Percentiles rank a stretch among this genome's conserved stretches.
phyloP scores from a whole-genome alignment of 2,888 invertebrate species.

The Pocota personata region DNA sequence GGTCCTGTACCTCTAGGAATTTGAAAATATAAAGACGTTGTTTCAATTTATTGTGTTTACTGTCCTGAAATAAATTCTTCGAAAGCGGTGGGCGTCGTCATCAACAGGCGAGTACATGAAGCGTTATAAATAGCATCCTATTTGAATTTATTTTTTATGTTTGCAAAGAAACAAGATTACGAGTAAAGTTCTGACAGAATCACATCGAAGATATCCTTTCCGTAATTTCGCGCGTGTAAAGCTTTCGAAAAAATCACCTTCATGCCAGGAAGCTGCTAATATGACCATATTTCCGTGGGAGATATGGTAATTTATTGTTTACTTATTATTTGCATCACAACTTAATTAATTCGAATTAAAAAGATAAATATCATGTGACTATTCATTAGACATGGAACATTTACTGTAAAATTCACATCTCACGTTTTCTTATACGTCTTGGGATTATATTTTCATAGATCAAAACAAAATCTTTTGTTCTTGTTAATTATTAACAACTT shows the following conservation, averaged over 20 bases:
- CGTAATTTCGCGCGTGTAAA: background rate
- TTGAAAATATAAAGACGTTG: no score
- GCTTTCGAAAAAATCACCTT: background rate
- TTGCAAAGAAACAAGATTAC: no score
- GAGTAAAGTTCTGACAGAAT: no score
- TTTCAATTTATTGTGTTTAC: no score
- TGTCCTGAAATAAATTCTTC: no score
- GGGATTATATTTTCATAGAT: background rate
- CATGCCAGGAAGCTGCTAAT: background rate
- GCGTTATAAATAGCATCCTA: no score
- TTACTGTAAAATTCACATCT: background rate
- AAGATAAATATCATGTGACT: background rate
- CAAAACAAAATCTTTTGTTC: background rate
- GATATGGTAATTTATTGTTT: background rate
- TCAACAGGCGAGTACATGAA: no score
- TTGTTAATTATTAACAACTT: conserved; percentile 7
- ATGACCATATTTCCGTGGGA: background rate
- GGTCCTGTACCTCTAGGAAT: no score
- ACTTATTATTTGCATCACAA: background rate
- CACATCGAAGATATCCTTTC: background rate
- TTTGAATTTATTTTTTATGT: no score
- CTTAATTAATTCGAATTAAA: background rate
- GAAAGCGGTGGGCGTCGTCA: no score
- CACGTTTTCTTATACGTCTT: background rate
- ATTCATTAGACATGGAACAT: background rate